These are phyloP conservation scores for Leptinotarsa haldemani DNA, from an alignment of 2,888 invertebrate species.

Conservation along the genomic window DNA sequence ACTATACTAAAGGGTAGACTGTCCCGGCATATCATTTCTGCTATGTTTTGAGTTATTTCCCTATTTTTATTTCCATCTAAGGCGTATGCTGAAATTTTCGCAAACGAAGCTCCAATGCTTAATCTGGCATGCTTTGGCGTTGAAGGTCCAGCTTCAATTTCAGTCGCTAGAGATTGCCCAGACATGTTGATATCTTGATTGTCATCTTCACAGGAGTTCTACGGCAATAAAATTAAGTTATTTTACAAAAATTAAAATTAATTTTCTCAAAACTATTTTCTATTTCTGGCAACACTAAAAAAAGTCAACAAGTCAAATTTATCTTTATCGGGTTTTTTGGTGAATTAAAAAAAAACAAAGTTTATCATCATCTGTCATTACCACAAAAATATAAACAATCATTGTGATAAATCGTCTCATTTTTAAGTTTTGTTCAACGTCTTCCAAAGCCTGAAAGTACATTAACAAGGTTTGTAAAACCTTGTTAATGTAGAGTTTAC, in stretches of 20 bases:
- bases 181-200: neutral
- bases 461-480: neutral
- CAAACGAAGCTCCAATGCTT: conserved; percentile 10
- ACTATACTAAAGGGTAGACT: conserved; percentile 24
- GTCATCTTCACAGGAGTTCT: neutral
- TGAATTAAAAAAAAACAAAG: too few species aligned
- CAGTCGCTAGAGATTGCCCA: neutral
- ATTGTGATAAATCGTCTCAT: neutral
- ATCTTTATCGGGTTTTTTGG: neutral
- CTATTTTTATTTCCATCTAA: conserved; percentile 17
- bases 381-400: neutral
- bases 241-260: neutral
- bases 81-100: conserved; percentile 5
- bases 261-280: neutral
- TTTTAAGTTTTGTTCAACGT: neutral
- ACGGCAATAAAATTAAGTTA: neutral
- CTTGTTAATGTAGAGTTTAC: neutral
- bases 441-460: neutral
- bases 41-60: conserved; percentile 14
- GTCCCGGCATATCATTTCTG: conserved; percentile 27
- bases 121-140: conserved; percentile 7
- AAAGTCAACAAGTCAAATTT: neutral
- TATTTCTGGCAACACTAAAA: too few species aligned
- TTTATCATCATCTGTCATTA: neutral
- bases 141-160: conserved; percentile 6